phyloP scores from a whole-genome alignment of 2,888 invertebrate genomes.

The Melikaiella ostensackeni region DNA sequence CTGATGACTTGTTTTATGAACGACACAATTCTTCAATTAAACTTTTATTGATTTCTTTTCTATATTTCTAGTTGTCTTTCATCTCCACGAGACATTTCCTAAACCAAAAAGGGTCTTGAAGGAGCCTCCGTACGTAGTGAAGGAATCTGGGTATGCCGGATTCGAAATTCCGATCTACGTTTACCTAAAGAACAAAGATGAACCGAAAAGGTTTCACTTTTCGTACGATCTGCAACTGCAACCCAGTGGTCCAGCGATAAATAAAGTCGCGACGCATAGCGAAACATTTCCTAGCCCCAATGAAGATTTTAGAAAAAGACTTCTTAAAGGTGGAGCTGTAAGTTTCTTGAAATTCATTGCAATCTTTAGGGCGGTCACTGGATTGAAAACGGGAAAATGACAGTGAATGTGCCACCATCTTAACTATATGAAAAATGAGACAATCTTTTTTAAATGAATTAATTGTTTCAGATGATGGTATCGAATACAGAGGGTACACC shows the following conservation, averaged over 20 bases:
- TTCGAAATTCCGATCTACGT: slow-evolving; percentile 94
- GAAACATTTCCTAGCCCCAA: slow-evolving; percentile 91
- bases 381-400: neutral
- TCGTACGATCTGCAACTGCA: slow-evolving; percentile 92
- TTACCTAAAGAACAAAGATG: slow-evolving; percentile 91
- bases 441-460: slow-evolving; percentile 22
- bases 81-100: slow-evolving; percentile 94
- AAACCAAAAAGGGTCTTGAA: slow-evolving; percentile 94
- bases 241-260: slow-evolving; percentile 85
- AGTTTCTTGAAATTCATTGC: slow-evolving; percentile 68
- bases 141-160: slow-evolving; percentile 97
- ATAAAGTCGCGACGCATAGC: slow-evolving; percentile 87
- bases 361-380: neutral
- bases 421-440: neutral
- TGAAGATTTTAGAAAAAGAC: slow-evolving; percentile 92
- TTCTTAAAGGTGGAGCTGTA: slow-evolving; percentile 92
- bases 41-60: neutral
- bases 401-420: neutral
- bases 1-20: slow-evolving; percentile 24
- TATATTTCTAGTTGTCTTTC: slow-evolving; percentile 84
- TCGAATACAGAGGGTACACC: slow-evolving; percentile 80
- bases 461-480: slow-evolving; percentile 63
- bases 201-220: slow-evolving; percentile 88
- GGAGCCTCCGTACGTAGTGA: slow-evolving; percentile 93
- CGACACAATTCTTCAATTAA: neutral